Conservation (phyloP, 2,888 invertebrate species). For the Scaptomyza parva region DNA sequence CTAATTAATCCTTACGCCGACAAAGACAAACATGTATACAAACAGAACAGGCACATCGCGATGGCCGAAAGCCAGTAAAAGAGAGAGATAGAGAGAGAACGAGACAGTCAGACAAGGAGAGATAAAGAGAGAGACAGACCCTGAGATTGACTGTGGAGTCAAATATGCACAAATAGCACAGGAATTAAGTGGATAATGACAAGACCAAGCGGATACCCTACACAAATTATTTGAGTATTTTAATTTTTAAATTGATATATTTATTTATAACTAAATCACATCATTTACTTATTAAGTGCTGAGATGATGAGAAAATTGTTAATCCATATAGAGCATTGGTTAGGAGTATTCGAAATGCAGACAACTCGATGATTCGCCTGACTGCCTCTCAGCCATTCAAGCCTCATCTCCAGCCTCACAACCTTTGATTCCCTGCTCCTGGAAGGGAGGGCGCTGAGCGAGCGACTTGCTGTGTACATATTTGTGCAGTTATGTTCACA, state of each 20-base stretch:
- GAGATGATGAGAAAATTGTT: too few species aligned
- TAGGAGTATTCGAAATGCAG: constrained; percentile 42
- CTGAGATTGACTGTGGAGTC: constrained; percentile 48
- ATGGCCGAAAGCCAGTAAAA: constrained; percentile 13
- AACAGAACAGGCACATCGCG: constrained; percentile 35
- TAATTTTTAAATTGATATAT: not conserved
- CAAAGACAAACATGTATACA: constrained; percentile 64
- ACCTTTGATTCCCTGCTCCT: constrained; percentile 13
- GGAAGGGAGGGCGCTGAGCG: constrained; percentile 45
- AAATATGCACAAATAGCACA: constrained; percentile 66
- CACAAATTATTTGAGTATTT: not conserved
- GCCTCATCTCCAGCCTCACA: constrained; percentile 14
- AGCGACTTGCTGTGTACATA: constrained; percentile 82
- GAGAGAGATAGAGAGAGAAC: not conserved
- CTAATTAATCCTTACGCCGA: constrained; percentile 82
- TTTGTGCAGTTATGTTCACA: constrained; percentile 84
- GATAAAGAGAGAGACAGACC: not conserved
- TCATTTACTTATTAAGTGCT: not conserved
- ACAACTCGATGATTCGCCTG: constrained; percentile 60
- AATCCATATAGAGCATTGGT: not conserved
- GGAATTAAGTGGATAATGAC: not conserved
- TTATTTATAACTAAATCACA: not conserved
- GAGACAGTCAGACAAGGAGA: constrained; percentile 3
- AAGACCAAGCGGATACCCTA: constrained; percentile 32
- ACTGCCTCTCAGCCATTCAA: constrained; percentile 36